Conservation (phyloP, 1,140 invertebrate species). For the Cotesia glomerata region DNA sequence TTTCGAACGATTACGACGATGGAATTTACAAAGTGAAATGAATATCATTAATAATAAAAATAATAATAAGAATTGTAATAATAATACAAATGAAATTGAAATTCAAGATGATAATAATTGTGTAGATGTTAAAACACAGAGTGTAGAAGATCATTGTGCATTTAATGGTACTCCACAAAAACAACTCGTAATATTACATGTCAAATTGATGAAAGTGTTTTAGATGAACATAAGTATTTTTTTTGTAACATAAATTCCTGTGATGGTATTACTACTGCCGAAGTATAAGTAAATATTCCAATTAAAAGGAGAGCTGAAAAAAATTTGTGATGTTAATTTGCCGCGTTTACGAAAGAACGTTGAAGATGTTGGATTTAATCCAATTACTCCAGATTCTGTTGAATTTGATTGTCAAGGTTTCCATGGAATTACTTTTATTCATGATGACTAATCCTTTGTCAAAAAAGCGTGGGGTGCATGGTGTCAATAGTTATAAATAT, state of each 20-base stretch:
- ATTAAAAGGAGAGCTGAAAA: constrained; percentile 1
- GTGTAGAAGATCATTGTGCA: too few species aligned
- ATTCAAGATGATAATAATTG: too few species aligned
- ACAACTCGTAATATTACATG: constrained; percentile 14
- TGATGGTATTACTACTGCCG: constrained; percentile 23
- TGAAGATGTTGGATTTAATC: constrained; percentile 28
- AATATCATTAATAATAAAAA: background rate
- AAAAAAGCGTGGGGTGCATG: background rate
- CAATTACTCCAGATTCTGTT: too few species aligned
- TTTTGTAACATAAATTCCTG: constrained; percentile 12
- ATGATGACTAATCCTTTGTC: background rate
- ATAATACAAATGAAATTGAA: background rate
- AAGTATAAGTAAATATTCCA: constrained; percentile 30
- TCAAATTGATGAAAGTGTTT: background rate
- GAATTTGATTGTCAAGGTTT: too few species aligned
- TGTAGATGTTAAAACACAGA: background rate
- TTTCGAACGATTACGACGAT: background rate
- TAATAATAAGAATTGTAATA: background rate
- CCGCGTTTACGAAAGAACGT: background rate
- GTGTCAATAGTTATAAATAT: too few species aligned
- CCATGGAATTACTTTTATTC: too few species aligned
- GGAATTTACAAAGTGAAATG: background rate
- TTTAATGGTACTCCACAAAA: background rate
- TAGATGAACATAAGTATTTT: constrained; percentile 12
- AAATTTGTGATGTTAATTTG: constrained; percentile 7